phyloP scores from a whole-genome alignment of 2,797 vertebrate species.

The Sebastes goodei region DNA sequence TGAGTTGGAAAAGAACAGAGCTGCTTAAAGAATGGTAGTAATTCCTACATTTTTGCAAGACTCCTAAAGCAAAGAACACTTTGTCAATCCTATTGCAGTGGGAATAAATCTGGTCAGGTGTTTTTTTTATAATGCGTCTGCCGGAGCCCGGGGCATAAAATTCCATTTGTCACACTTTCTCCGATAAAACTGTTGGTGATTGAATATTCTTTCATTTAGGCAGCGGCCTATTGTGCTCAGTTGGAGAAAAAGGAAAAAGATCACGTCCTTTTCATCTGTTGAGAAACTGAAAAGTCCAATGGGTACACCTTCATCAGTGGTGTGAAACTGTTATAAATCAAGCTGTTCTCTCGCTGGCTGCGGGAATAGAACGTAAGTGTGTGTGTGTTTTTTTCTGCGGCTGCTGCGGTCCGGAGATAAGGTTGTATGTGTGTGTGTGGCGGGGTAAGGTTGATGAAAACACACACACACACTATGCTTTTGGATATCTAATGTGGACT shows the following conservation, averaged over 20 bases:
- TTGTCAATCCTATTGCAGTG: constrained; percentile 4
- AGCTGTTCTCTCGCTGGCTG: constrained; percentile 29
- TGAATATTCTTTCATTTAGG: constrained; percentile 53
- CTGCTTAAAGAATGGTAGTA: background rate
- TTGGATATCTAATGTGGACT: constrained; percentile 49
- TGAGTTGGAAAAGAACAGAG: background rate
- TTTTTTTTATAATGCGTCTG: constrained; percentile 3
- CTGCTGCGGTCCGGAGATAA: constrained; percentile 71
- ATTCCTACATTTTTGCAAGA: background rate
- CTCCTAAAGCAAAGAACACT: constrained; percentile 1
- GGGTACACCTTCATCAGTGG: constrained; percentile 38
- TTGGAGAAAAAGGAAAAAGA: constrained; percentile 30
- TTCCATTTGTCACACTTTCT: constrained; percentile 45
- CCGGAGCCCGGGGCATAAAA: constrained; percentile 18
- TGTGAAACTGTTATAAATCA: constrained; percentile 52
- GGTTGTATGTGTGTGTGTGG: constrained; percentile 22
- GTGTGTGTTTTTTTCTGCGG: constrained; percentile 17
- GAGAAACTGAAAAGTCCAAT: constrained; percentile 36
- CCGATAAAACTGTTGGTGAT: constrained; percentile 49
- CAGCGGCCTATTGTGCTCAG: constrained; percentile 22
- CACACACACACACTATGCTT: background rate
- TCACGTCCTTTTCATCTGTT: constrained; percentile 54
- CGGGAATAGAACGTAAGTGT: constrained; percentile 26
- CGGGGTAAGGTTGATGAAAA: background rate
- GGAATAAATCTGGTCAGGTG: constrained; percentile 11